A percentile compares a stretch with the other conserved stretches of the same genome.
These are phyloP conservation scores for Zophobas atratus DNA, from an alignment of 1,140 invertebrate species.

Conservation along the genomic window DNA sequence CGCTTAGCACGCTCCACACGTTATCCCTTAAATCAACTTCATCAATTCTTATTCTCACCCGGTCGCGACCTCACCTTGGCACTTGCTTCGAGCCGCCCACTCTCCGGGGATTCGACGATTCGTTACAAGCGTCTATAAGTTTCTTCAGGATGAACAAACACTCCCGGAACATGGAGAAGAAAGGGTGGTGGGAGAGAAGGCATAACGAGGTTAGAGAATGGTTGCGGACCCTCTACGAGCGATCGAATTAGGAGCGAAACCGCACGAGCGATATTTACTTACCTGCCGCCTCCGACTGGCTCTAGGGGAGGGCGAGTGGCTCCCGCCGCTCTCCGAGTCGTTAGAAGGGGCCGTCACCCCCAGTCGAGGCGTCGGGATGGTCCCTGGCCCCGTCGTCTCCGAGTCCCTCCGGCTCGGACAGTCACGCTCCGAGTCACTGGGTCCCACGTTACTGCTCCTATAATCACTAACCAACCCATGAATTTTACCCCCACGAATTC, in stretches of 20 bases:
- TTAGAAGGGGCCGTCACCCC: constrained; percentile 79
- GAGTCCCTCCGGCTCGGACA: constrained; percentile 79
- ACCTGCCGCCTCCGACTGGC: constrained; percentile 86
- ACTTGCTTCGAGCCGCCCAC: constrained; percentile 90
- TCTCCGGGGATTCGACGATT: constrained; percentile 89
- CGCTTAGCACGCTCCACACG: constrained; percentile 91
- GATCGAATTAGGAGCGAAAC: constrained; percentile 49
- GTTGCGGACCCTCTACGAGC: constrained; percentile 82
- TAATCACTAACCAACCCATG: constrained; percentile 81
- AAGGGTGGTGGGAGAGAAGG: constrained; percentile 98
- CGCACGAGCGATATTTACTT: constrained; percentile 40
- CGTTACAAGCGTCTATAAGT: constrained; percentile 97
- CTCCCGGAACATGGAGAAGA: constrained; percentile 98
- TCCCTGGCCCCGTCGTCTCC: constrained; percentile 68
- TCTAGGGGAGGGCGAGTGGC: constrained; percentile 87
- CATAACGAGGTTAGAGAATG: constrained; percentile 97
- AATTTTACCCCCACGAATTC: neutral
- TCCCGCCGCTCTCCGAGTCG: constrained; percentile 90
- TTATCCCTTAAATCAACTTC: constrained; percentile 79
- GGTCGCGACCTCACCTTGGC: constrained; percentile 76
- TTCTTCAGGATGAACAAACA: constrained; percentile 96
- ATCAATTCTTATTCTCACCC: constrained; percentile 1
- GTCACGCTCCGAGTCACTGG: constrained; percentile 90
- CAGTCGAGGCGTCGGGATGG: constrained; percentile 70
- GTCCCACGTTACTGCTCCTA: constrained; percentile 89